Evolutionary conservation across 2,888 invertebrate species (phyloP), one percentile per base, ranked within the genome.

Genomic region (Microdon myrmicae): DNA sequence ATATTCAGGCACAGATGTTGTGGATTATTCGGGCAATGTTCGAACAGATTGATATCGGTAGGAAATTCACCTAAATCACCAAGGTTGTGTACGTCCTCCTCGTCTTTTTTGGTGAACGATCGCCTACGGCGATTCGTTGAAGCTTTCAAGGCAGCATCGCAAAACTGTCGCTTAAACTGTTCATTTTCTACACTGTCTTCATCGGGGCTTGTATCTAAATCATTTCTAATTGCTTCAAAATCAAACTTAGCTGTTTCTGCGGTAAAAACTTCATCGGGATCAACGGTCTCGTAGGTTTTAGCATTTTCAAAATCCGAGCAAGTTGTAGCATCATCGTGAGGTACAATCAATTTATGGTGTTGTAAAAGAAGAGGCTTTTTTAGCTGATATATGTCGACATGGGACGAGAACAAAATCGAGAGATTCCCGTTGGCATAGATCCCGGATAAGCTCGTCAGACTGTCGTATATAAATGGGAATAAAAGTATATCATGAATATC

Each of bases 391-490:
- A 74, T 69, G 54, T 74, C 73, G 34, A 72, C 69, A 70, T 74
- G 72, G 23, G 73, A 73, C 47, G 73, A 74, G 55, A 77, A 73
- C 54, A 74, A 67, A 68, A 74, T 70, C 67, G 77, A 75, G 25
- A 78, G 58, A 67, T 76, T 73, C 51, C 67, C 70, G 51, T 69
- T 71, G 32, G 71, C 71, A 68, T 68, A 73, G 43, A 72, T 71
- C 48, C 73, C 75, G 8, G 71, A 70, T 38, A 75, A 60, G 48
- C 71, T 75, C 55, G 71, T 74, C 31, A 75, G 68, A 17, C 74
- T 75, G 26, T 37, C 25, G 9, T 38, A 12, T 4, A 47, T 10
- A 37, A 34, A 4, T n/a, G n/a, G n/a, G n/a, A n/a, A n/a, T n/a
- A 39, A 16, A 3, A 20, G 22, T 7, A 34, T 6, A 22, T 9